Percentiles rank a stretch among this genome's conserved stretches.
Conservation (phyloP, 2,888 invertebrate genomes). For the Ophion costatus region DNA sequence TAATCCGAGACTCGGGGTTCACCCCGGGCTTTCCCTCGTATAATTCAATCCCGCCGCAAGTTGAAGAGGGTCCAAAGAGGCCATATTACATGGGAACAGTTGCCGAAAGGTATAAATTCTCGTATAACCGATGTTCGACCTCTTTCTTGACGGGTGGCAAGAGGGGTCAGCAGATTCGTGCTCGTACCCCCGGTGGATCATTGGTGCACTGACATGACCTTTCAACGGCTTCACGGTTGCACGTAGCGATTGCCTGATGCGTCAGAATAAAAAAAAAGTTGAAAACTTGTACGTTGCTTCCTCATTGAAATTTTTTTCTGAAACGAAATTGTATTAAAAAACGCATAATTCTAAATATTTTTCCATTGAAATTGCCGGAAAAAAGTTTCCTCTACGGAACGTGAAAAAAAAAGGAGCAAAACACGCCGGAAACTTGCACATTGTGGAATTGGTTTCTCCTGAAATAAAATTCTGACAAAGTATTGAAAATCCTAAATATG, state of each 20-base stretch:
- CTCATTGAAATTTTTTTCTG: neutral
- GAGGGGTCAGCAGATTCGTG: conserved; percentile 46
- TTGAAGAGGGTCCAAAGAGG: conserved; percentile 46
- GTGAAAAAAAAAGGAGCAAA: neutral
- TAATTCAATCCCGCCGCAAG: conserved; percentile 54
- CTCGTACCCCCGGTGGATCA: conserved; percentile 36
- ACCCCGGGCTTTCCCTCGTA: conserved; percentile 45
- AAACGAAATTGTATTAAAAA: neutral
- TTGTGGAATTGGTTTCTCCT: neutral
- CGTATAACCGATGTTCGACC: conserved; percentile 57
- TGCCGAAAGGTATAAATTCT: conserved; percentile 60
- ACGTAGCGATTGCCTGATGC: neutral
- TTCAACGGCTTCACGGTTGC: conserved; percentile 51
- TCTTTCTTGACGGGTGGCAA: conserved; percentile 30
- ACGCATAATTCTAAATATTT: neutral
- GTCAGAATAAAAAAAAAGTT: neutral
- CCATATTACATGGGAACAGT: conserved; percentile 48
- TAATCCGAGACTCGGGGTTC: conserved; percentile 29
- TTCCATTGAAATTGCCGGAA: neutral
- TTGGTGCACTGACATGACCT: conserved; percentile 44
- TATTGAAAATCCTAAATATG: neutral
- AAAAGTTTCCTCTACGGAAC: neutral
- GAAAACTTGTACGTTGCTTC: neutral
- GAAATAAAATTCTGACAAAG: neutral
- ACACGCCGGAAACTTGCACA: neutral